phyloP scores from a whole-genome alignment of 30 jellyfish, hydroid and myxozoan species.

The Turritopsis rubra region DNA sequence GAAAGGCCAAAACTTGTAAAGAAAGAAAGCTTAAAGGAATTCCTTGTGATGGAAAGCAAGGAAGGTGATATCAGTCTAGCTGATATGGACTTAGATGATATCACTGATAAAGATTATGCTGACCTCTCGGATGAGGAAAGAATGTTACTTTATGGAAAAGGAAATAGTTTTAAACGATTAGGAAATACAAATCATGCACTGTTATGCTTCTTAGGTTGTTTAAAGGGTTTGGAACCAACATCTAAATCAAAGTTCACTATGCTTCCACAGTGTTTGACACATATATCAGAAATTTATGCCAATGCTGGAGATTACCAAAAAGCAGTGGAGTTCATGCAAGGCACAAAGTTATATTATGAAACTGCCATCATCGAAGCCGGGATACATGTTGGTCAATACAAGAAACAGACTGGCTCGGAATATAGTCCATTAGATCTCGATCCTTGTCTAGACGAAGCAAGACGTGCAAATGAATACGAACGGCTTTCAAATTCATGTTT shows the following conservation, averaged over 20 bases:
- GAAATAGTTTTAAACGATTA: constrained; percentile 35
- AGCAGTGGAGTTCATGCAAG: constrained; percentile 91
- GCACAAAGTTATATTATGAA: constrained; percentile 81
- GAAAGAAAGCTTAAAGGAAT: constrained; percentile 18
- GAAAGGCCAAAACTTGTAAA: neutral
- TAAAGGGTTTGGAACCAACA: constrained; percentile 60
- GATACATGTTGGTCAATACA: constrained; percentile 35
- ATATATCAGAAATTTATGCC: constrained; percentile 76
- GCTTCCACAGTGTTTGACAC: constrained; percentile 72
- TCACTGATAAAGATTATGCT: constrained; percentile 19
- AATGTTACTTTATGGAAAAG: constrained; percentile 56
- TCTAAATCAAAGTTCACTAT: constrained; percentile 38
- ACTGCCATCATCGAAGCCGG: constrained; percentile 72
- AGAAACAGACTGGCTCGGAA: constrained; percentile 29
- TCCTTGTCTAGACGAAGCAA: constrained; percentile 65
- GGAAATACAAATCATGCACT: constrained; percentile 63
- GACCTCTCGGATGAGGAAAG: constrained; percentile 67
- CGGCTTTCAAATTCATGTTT: constrained; percentile 67
- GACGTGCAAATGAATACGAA: constrained; percentile 77
- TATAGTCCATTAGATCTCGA: constrained; percentile 58
- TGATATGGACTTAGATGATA: constrained; percentile 9
- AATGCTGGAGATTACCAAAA: constrained; percentile 60
- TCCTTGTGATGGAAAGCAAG: constrained; percentile 9
- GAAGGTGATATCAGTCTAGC: constrained; percentile 11
- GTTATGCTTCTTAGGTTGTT: constrained; percentile 78